Conservation (phyloP, 1,140 invertebrate species). For the Delia radicum region DNA sequence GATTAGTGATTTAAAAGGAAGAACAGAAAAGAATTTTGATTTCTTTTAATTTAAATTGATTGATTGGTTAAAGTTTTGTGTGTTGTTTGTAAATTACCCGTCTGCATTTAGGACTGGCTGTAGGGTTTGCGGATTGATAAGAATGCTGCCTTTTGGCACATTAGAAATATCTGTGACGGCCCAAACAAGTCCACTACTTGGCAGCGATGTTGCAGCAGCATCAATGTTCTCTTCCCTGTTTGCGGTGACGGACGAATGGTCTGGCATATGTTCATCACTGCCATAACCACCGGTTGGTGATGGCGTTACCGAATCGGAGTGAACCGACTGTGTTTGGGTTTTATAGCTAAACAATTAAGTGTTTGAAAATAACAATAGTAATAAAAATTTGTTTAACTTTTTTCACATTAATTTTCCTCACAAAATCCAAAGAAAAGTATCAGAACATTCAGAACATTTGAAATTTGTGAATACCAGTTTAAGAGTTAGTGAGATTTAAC, state of each 20-base stretch:
- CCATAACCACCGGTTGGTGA: constrained; percentile 66
- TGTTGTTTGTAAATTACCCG: constrained; percentile 61
- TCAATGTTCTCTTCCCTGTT: constrained; percentile 34
- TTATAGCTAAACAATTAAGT: constrained; percentile 44
- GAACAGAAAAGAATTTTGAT: not conserved
- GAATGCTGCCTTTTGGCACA: constrained; percentile 79
- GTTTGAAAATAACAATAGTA: constrained; percentile 2
- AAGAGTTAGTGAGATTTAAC: not conserved
- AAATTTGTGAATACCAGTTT: no score
- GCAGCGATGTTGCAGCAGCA: constrained; percentile 30
- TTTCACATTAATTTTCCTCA: not conserved
- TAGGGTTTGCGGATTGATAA: constrained; percentile 80
- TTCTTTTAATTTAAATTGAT: not conserved
- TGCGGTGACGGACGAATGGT: constrained; percentile 33
- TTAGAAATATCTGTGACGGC: constrained; percentile 79
- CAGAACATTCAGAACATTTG: no score
- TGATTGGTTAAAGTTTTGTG: constrained; percentile 37
- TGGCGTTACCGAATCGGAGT: constrained; percentile 73
- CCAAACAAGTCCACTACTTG: constrained; percentile 70
- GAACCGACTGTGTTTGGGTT: constrained; percentile 66
- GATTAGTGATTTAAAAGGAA: constrained; percentile 1
- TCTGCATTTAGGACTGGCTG: constrained; percentile 68
- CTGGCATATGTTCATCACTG: constrained; percentile 45
- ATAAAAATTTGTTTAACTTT: not conserved
- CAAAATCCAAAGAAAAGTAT: not conserved